A percentile compares a stretch with the other conserved stretches of the same genome.
These are phyloP conservation scores for Atopsyche davidsoni DNA, from an alignment of 1,140 invertebrate genomes.

Conservation along the genomic window DNA sequence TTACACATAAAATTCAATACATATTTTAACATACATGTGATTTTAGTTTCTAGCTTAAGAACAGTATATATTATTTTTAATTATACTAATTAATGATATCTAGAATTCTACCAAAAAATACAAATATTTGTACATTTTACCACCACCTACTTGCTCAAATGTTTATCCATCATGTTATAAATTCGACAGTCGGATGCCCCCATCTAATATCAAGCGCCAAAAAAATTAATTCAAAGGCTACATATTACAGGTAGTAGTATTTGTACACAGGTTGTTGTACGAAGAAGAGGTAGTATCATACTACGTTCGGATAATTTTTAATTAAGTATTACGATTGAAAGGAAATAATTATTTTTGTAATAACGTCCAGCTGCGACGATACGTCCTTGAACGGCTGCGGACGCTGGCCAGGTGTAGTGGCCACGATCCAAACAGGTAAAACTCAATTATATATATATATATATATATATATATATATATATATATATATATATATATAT, in stretches of 20 bases:
- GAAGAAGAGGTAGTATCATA: conserved; percentile 3
- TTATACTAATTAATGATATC: too few species aligned
- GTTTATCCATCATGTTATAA: too few species aligned
- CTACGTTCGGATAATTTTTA: conserved; percentile 19
- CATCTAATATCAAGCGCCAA: too few species aligned
- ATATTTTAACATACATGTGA: too few species aligned
- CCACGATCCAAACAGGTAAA: neutral
- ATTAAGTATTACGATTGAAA: conserved; percentile 20
- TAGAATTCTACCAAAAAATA: too few species aligned
- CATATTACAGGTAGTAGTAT: conserved; percentile 18
- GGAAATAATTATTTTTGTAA: conserved; percentile 24
- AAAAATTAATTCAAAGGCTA: too few species aligned
- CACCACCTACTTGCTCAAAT: too few species aligned
- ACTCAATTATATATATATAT: conserved; percentile 1
- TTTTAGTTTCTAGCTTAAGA: too few species aligned
- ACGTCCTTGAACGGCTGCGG: neutral
- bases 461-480: conserved; percentile 9
- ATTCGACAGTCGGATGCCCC: too few species aligned
- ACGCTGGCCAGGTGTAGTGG: neutral
- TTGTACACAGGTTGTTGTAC: conserved; percentile 14
- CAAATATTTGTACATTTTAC: too few species aligned
- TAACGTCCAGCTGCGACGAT: conserved; percentile 15
- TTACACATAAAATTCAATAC: too few species aligned
- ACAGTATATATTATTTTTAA: too few species aligned
- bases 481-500: conserved; percentile 6